Base-by-base conservation (phyloP, 2,797 vertebrate genomes). In the Furcifer pardalis region DNA sequence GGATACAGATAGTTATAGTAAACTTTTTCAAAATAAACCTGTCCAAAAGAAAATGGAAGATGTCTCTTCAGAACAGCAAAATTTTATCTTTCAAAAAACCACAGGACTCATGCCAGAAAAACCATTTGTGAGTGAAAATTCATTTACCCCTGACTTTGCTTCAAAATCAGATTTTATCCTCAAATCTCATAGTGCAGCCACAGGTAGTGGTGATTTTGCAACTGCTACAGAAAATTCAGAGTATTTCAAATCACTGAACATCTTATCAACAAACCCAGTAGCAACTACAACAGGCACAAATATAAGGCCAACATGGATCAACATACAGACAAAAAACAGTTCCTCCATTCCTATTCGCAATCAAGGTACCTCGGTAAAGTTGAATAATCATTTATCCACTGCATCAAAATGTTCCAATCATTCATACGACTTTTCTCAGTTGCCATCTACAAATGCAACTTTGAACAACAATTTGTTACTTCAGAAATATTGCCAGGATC, bases 21-120 rank as follows among this genome's bases (percentile, higher is more conserved):
- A 94, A 81, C 95, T 97, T 89, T 95, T 96, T 92, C 95, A 96
- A 87, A 95, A 94, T 84, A 96, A 96, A 89, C 94, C 93, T 84
- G 88, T 86, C 89, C 96, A 93, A 91, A 96, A 96, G 86, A 94
- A 95, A 91, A 93, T 91, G 84, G 97, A 97, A 74, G 96, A 97
- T 87, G 90, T 91, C 72, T 68, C 95, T 83, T 82, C 91, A 82
- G 96, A 97, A 86, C 96, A 97, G 87, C 96, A 97, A 62, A 96
- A 95, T 91, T 95, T 96, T 77, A 75, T 90, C 9, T 95, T 95
- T 91, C 92, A 95, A 86, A 94, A 94, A 84, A 87, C 93, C 87
- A 85, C 91, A 79, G 93, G 95, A 91, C 95, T 93, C 84, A 52
- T 94, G 56, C 88, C 96, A 85, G 95, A 96, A 84, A 94, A 96